Evolutionary conservation across 2,888 invertebrate genomes (phyloP).

Genomic region (Dendrolimus houi): DNA sequence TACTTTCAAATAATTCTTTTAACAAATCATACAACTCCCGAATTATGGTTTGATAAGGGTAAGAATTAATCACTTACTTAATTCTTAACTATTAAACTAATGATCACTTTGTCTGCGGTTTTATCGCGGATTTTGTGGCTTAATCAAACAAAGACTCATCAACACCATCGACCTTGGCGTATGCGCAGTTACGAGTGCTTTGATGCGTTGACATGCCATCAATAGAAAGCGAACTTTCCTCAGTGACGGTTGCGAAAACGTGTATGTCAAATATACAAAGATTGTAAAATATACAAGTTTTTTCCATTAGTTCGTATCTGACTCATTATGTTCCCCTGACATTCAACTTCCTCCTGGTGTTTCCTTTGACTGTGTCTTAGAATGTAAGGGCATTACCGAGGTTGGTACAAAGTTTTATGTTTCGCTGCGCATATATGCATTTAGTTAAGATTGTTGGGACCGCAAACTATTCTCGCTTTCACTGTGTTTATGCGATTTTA

Average conservation of each 20-base stretch:
- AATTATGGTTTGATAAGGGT: too few relatives aligned
- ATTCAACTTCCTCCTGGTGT: constrained; percentile 24
- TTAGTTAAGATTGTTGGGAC: background rate
- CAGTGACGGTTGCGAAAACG: constrained; percentile 11
- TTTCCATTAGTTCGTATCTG: constrained; percentile 13
- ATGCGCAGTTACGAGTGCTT: constrained; percentile 10
- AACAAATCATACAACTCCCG: too few relatives aligned
- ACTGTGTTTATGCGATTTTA: constrained; percentile 54
- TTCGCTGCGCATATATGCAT: background rate
- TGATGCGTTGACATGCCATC: constrained; percentile 21
- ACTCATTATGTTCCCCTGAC: constrained; percentile 12
- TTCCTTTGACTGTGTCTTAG: background rate
- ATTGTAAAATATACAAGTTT: background rate
- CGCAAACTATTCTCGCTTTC: constrained; percentile 53
- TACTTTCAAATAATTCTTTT: too few relatives aligned
- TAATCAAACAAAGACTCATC: constrained; percentile 36
- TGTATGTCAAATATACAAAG: background rate
- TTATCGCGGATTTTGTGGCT: background rate
- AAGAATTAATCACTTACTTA: too few relatives aligned
- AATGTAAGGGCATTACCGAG: background rate
- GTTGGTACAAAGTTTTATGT: background rate
- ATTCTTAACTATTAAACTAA: constrained; percentile 2
- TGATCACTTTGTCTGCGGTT: constrained; percentile 16
- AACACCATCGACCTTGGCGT: constrained; percentile 41
- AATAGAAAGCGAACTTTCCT: constrained; percentile 57